Percentiles rank a stretch among this genome's conserved stretches.
phyloP scores from a whole-genome alignment of 2,888 invertebrate genomes.

The Stenurella melanura region DNA sequence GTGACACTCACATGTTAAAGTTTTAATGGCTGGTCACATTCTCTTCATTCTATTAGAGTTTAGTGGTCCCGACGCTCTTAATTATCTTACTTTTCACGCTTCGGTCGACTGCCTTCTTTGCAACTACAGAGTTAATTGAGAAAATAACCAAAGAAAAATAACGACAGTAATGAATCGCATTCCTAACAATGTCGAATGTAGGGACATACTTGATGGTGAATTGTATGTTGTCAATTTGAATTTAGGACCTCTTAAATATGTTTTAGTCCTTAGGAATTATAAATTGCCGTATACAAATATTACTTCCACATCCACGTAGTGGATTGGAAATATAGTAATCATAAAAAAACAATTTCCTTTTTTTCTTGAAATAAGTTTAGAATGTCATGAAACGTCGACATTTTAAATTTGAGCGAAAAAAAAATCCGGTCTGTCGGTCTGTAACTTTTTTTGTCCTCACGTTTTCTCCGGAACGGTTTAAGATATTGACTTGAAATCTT shows the following conservation, averaged over 20 bases:
- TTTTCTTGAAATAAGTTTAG: too few relatives aligned
- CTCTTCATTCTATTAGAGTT: neutral
- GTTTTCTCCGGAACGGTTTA: too few relatives aligned
- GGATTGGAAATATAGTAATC: too few relatives aligned
- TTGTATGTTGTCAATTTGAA: neutral
- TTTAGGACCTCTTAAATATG: neutral
- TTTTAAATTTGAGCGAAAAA: too few relatives aligned
- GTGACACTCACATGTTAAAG: neutral
- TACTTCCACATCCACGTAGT: too few relatives aligned
- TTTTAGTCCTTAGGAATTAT: too few relatives aligned
- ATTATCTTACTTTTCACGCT: neutral
- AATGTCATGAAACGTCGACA: too few relatives aligned
- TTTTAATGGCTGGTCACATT: constrained; percentile 7
- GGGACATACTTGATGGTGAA: neutral
- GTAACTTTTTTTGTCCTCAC: too few relatives aligned
- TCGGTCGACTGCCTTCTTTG: neutral
- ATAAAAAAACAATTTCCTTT: too few relatives aligned
- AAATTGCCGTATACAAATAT: too few relatives aligned
- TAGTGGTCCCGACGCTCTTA: neutral
- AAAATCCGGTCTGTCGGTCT: too few relatives aligned
- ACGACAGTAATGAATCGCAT: neutral
- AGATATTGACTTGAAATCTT: too few relatives aligned
- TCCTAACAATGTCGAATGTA: neutral
- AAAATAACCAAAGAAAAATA: neutral
- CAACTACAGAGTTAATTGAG: neutral